Base-by-base conservation (phyloP, 2,797 vertebrate species). In the Monodelphis domestica region DNA sequence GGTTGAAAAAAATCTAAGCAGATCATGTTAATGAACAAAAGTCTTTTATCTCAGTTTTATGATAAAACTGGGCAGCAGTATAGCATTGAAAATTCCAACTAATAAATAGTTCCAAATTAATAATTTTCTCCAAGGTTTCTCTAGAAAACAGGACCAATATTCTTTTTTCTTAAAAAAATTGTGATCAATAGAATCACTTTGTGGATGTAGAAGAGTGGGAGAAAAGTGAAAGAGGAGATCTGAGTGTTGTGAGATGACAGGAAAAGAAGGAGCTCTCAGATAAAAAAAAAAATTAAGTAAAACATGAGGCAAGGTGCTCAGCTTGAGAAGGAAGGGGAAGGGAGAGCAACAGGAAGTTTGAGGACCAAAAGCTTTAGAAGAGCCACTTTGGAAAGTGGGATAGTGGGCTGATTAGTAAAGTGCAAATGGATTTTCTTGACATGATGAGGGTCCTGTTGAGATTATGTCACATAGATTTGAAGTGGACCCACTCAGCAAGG, bases 61-160 rank as follows among this genome's bases (percentile, higher is more conserved):
- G 96, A 94, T 95, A 97, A 97, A 97, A 95, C 94, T 95, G 96
- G 97, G 96, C 95, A 98, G 95, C 96, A 95, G 89, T 95, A 94
- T 94, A 97, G 96, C 98, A 95, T 29, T 94, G 92, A 98, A 98
- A 50, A 98, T 57, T 97, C 94, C 53, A 95, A 98, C 96, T 98
- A 98, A 99, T 99, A 99, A 99, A 99, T 99, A 99, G 96, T 95
- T 98, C 96, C 98, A 98, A 98, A 98, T 98, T 88, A 98, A 98
- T 95, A 98, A 97, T 97, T 98, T 98, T 98, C 98, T 98, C 98
- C 96, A 98, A 97, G 95, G 93, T 97, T 96, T 98, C 96, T 97
- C 97, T 97, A 98, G 96, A 98, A 97, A 98, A 98, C 90, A 98
- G 97, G 95, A 98, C 93, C 96, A 94, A 91, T 94, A 97, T 96